phyloP scores from a whole-genome alignment of 2,797 vertebrate genomes.

The Meda fulgida region DNA sequence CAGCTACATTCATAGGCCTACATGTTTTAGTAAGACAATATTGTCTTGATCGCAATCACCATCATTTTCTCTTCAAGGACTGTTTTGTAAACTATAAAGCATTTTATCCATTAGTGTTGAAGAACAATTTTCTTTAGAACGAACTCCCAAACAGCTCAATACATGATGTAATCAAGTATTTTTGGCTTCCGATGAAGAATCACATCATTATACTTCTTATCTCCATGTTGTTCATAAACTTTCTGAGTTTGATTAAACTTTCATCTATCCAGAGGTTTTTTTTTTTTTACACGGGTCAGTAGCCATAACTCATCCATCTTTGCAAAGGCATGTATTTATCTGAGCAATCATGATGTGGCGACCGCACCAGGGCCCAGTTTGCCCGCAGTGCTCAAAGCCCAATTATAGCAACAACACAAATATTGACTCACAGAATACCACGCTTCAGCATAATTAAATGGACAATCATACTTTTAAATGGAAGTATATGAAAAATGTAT shows the following conservation, averaged over 20 bases:
- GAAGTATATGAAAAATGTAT: conserved; percentile 72
- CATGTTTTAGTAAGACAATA: neutral
- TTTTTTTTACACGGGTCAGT: conserved; percentile 25
- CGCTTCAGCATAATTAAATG: conserved; percentile 72
- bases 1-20: conserved; percentile 14
- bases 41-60: neutral
- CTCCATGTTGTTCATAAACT: neutral
- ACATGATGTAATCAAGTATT: neutral
- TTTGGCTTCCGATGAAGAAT: neutral
- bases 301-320: conserved; percentile 45
- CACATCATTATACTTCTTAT: neutral
- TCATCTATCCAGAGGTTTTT: neutral
- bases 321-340: conserved; percentile 41
- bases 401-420: conserved; percentile 60
- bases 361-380: neutral
- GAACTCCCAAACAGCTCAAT: neutral
- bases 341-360: conserved; percentile 37
- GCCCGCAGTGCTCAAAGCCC: conserved; percentile 31
- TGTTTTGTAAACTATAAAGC: neutral
- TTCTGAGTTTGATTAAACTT: conserved; percentile 58
- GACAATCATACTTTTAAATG: conserved; percentile 72
- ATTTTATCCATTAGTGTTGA: neutral
- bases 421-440: conserved; percentile 71
- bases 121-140: neutral
- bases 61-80: neutral